These are phyloP conservation scores for Rhadina sibilatrix DNA, from an alignment of 2,113 vertebrate genomes.

Conservation along the genomic window DNA sequence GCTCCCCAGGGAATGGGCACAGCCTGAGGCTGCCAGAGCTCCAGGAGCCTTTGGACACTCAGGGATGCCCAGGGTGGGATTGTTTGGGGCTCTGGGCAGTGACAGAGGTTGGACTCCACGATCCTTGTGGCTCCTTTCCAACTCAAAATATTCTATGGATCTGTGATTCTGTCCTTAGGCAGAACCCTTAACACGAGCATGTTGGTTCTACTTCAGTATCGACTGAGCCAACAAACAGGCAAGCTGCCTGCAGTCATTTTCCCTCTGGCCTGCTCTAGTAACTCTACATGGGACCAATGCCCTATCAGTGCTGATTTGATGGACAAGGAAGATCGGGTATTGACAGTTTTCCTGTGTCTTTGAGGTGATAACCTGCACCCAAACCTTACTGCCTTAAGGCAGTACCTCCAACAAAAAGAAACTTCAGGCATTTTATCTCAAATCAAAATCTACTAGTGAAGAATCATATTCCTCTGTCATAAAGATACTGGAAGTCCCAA, in stretches of 20 bases:
- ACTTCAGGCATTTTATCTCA: not conserved
- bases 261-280: not conserved
- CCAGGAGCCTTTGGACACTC: fast-evolving
- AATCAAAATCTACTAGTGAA: not conserved
- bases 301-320: not conserved
- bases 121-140: not conserved
- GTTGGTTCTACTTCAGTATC: not conserved
- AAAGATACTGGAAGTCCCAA: not conserved
- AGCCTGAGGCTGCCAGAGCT: not conserved
- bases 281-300: not conserved
- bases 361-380: not conserved
- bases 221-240: not conserved
- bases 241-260: not conserved
- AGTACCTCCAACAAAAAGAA: not conserved
- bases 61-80: fast-evolving
- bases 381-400: not conserved
- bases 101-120: not conserved
- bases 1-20: not conserved
- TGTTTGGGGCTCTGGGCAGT: not conserved
- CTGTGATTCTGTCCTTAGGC: not conserved
- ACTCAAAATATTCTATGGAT: not conserved
- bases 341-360: not conserved
- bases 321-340: not conserved
- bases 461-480: not conserved
- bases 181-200: fast-evolving